A percentile compares a stretch with the other conserved stretches of the same genome.
Conservation (phyloP, 2,888 invertebrate genomes). For the Labia minor region DNA sequence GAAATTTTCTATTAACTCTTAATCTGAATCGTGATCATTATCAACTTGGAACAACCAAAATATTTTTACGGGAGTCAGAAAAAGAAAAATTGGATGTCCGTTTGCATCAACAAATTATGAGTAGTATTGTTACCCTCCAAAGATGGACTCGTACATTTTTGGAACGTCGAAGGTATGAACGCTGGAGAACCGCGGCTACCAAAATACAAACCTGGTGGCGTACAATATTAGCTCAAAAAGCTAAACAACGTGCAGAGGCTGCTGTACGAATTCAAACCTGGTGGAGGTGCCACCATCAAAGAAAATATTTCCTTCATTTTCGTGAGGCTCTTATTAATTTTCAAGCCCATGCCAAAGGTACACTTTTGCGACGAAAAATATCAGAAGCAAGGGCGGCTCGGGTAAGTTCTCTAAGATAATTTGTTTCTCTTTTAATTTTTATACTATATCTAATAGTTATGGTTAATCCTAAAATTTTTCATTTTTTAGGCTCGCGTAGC, state of each 20-base stretch:
- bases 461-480: not conserved
- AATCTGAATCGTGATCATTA: slow-evolving; percentile 82
- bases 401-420: slow-evolving; percentile 8
- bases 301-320: slow-evolving; percentile 56
- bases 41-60: slow-evolving; percentile 79
- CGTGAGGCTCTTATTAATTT: slow-evolving; percentile 48
- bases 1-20: slow-evolving; percentile 69
- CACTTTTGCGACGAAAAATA: slow-evolving; percentile 46
- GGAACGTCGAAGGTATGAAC: slow-evolving; percentile 53
- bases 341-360: slow-evolving; percentile 64
- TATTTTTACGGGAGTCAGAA: slow-evolving; percentile 88
- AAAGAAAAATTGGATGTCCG: slow-evolving; percentile 85
- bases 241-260: slow-evolving; percentile 32
- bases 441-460: too few species aligned
- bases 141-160: slow-evolving; percentile 67
- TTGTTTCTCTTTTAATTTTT: too few species aligned
- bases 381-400: slow-evolving; percentile 34
- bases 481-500: slow-evolving; percentile 28
- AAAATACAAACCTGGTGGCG: slow-evolving; percentile 49
- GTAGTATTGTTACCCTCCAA: slow-evolving; percentile 83
- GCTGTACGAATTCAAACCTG: slow-evolving; percentile 63
- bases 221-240: slow-evolving; percentile 15
- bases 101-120: slow-evolving; percentile 87
- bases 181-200: slow-evolving; percentile 59
- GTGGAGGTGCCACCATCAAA: slow-evolving; percentile 60